Evolutionary conservation across 2,113 vertebrate species (phyloP).

Genomic region (Nibea albiflora): DNA sequence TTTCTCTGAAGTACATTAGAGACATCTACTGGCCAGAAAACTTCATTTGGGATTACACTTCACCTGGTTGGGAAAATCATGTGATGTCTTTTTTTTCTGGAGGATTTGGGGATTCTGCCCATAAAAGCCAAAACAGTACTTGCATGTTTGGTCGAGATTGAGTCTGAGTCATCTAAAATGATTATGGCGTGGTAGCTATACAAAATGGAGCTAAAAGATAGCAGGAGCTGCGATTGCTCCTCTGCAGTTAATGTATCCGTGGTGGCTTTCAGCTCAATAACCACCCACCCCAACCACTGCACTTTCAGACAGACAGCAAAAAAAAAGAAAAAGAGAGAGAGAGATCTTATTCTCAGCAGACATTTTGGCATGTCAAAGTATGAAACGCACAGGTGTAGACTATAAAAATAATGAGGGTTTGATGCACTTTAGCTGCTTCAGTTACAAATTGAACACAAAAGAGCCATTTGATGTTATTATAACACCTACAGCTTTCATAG

Average conservation of each 20-base stretch:
- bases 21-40: slow-evolving; percentile 69
- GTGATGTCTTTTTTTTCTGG: not conserved
- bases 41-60: not conserved
- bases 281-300: not conserved
- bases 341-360: not conserved
- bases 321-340: not conserved
- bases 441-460: too few relatives aligned
- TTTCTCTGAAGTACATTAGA: slow-evolving; percentile 47
- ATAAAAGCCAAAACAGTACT: not conserved
- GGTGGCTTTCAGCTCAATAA: not conserved
- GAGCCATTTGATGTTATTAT: not conserved
- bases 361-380: not conserved
- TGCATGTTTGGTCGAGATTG: not conserved
- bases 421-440: not conserved
- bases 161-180: not conserved
- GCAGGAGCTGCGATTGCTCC: not conserved
- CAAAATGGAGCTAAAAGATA: not conserved
- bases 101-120: not conserved
- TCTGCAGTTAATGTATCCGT: not conserved
- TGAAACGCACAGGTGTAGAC: not conserved
- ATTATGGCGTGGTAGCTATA: not conserved
- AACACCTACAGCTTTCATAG: too few relatives aligned
- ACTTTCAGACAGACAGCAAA: not conserved
- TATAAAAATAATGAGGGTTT: not conserved
- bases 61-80: not conserved